Evolutionary conservation across 1,140 invertebrate genomes (phyloP).

Genomic region (Bicyclus anynana): DNA sequence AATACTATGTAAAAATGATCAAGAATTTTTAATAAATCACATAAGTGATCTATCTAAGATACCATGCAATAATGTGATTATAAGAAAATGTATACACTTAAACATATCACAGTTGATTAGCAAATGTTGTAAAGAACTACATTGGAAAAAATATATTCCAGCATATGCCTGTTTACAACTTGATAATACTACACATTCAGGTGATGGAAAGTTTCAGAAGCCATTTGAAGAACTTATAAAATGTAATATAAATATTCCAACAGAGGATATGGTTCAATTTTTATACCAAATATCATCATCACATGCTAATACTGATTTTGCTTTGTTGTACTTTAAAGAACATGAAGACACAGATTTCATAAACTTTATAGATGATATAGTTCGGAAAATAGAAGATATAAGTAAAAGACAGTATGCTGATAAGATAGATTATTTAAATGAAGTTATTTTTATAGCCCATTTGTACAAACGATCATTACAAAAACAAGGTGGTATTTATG

Average conservation of each 20-base stretch:
- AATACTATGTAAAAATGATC: slow-evolving; percentile 11
- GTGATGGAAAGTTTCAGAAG: slow-evolving; percentile 12
- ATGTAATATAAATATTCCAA: slow-evolving; percentile 25
- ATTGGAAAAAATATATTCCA: slow-evolving; percentile 37
- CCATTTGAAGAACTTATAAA: slow-evolving; percentile 31
- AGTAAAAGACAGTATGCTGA: slow-evolving; percentile 44
- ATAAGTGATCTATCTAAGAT: slow-evolving; percentile 49
- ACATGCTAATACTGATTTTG: slow-evolving; percentile 41
- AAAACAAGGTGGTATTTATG: background rate
- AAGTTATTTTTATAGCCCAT: slow-evolving; percentile 41
- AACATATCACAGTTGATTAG: slow-evolving; percentile 50
- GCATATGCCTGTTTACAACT: slow-evolving; percentile 26
- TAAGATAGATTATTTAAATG: slow-evolving; percentile 40
- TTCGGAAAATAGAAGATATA: slow-evolving; percentile 37
- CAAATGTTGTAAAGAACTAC: slow-evolving; percentile 36
- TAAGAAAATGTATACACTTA: slow-evolving; percentile 48
- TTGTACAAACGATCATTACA: slow-evolving; percentile 17
- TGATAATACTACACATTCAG: background rate
- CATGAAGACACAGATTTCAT: slow-evolving; percentile 32
- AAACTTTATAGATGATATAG: slow-evolving; percentile 37
- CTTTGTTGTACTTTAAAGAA: slow-evolving; percentile 44
- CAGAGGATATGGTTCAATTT: slow-evolving; percentile 33
- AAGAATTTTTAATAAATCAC: slow-evolving; percentile 16
- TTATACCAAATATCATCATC: slow-evolving; percentile 29
- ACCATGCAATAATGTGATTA: slow-evolving; percentile 52